Base-by-base conservation (phyloP, 2,797 vertebrate species). In the Protosalanx chinensis region DNA sequence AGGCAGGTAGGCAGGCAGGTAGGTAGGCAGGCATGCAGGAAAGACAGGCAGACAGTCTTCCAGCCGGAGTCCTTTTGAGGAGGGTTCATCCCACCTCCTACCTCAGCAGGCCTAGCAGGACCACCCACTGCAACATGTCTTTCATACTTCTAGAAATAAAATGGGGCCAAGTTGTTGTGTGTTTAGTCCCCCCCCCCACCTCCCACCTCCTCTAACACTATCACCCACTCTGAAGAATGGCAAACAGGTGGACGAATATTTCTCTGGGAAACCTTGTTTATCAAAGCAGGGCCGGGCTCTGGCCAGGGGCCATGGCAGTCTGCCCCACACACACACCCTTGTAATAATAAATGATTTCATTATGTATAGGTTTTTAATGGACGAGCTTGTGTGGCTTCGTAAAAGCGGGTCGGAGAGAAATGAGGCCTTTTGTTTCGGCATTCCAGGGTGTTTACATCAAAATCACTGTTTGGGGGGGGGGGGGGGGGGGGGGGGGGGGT, bases 221-320 rank as follows among this genome's bases (percentile, higher is more conserved):
- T 78, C 73, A 35, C 65, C 79, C 30, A 1, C 27, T 74, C 71
- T 77, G 30, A 72, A 74, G 71, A 81, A 88, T 78, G 78, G 82
- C 75, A 76, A 86, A 82, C 88, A 86, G 87, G 84, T 86, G 84
- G 85, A 84, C 79, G 29, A 74, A 87, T 85, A 90, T 84, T 88
- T 81, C 82, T 84, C 78, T 71, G n/a, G 37, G 73, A 83, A 73
- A 73, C 78, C 79, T 83, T 85, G 85, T 88, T 85, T 85, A 80
- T 84, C 60, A 18, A 84, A 81, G 71, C 71, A 37, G 69, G 81
- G 81, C 80, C 84, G 84, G 77, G 72, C 58, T 66, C 72, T 74
- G 68, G 73, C n/a, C 32, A 37, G 49, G n/a, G 51, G 79, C 84
- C 75, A 32, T 37, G 35, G 58, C 67, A 64, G 62, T 41, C 35